Base-by-base conservation (phyloP, 2,888 invertebrate species). In the Tinea pellionella region DNA sequence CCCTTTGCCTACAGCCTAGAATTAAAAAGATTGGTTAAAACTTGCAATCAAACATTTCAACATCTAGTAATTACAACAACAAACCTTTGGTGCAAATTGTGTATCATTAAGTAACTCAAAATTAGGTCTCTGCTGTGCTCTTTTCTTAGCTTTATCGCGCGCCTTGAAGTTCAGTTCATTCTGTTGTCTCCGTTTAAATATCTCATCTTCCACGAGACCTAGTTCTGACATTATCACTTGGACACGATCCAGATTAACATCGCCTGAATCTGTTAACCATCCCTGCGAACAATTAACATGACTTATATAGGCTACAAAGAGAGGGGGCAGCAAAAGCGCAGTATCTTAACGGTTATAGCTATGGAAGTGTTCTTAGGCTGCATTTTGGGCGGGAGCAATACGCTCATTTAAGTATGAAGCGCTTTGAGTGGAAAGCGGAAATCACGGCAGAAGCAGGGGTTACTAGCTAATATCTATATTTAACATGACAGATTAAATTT, bases 221-320 rank as follows among this genome's bases (percentile, higher is more conserved):
- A 99, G 89, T 73, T 98, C 96, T 29, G 92, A 91, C 93, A 99
- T 92, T 60, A 99, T 98, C 66, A 98, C 87, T 81, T 99, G 98
- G 7, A 99, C 98, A 51, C 98, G 89, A 67, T 95, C 94, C 62
- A 99, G 89, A 75, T 96, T 93, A 11, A 99, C 98, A 67, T 96
- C 93, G 0, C 99, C 99, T 42, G 95, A 96, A 72, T 98, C 92
- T 0, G 99, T 99, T 64, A 99, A 88, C 88, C 94, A 99, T 15
- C 98, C 98, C 94, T 95, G 75, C 30, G 73, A 18, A 43, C 6
- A 8, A 43, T 12, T 8, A 43, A 13, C 43, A n/a, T n/a, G n/a
- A n/a, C n/a, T n/a, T n/a, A n/a, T n/a, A n/a, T n/a, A n/a, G n/a
- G n/a, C n/a, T n/a, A n/a, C n/a, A n/a, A n/a, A n/a, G n/a, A n/a